A percentile compares a stretch with the other conserved stretches of the same genome.
These are phyloP conservation scores for Nezara viridula DNA, from an alignment of 2,888 invertebrate species.

Conservation along the genomic window DNA sequence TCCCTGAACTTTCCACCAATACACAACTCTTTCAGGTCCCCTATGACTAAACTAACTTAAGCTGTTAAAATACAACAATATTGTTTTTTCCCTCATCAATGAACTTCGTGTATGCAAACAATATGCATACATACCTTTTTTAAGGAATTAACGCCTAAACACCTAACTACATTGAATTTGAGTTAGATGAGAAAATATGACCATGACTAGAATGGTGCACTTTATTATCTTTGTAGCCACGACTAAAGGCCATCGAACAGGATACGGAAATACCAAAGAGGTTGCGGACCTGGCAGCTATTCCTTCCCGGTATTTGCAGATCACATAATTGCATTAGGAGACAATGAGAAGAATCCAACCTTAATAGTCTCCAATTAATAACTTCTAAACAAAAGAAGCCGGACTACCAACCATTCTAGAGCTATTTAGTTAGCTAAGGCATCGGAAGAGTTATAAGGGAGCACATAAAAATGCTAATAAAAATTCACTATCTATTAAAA, in stretches of 20 bases:
- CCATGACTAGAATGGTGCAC: not conserved
- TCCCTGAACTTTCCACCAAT: too few species aligned
- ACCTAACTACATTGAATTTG: not conserved
- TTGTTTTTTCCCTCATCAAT: too few species aligned
- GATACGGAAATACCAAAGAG: slow-evolving; percentile 25
- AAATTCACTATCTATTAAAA: not conserved
- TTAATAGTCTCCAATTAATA: slow-evolving; percentile 4
- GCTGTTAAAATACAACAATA: too few species aligned
- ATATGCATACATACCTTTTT: too few species aligned
- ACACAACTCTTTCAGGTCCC: too few species aligned
- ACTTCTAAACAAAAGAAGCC: not conserved
- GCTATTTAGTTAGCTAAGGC: not conserved
- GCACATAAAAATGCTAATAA: too few species aligned
- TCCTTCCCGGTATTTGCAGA: slow-evolving; percentile 15
- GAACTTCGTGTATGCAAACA: too few species aligned
- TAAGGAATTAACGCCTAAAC: too few species aligned
- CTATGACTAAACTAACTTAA: too few species aligned
- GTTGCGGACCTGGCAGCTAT: slow-evolving; percentile 6
- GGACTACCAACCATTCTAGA: not conserved
- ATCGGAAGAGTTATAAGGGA: not conserved
- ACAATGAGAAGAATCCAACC: slow-evolving; percentile 1
- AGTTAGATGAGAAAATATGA: not conserved
- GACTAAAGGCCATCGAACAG: not conserved
- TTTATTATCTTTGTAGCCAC: not conserved
- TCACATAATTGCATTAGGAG: slow-evolving; percentile 2